Evolutionary conservation across 2,113 vertebrate genomes (phyloP).

Genomic region (Genyomyrus donnyi): DNA sequence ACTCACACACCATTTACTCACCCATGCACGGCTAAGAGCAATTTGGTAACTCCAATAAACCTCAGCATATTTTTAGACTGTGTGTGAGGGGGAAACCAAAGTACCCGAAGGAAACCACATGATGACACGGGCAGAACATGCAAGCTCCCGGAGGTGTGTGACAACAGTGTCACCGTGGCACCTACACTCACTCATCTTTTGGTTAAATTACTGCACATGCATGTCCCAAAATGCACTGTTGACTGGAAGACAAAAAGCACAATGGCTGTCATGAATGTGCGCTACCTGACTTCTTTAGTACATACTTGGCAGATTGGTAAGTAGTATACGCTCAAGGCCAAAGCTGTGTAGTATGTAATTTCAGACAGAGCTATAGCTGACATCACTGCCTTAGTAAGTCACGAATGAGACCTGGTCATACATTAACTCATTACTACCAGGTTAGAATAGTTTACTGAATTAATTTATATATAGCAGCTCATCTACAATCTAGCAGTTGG

Average conservation of each 20-base stretch:
- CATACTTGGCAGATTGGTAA: neutral
- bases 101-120: neutral
- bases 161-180: neutral
- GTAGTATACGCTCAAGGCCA: neutral
- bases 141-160: neutral
- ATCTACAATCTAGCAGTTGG: neutral
- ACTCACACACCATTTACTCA: neutral
- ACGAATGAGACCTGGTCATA: neutral
- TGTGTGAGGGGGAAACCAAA: neutral
- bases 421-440: neutral
- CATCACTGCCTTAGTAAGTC: neutral
- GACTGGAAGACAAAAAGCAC: neutral
- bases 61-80: neutral
- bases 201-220: neutral
- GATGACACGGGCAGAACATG: neutral
- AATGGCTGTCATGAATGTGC: neutral
- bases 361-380: neutral
- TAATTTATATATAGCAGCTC: neutral
- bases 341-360: neutral
- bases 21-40: neutral
- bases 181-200: neutral
- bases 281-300: neutral
- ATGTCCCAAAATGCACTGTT: neutral
- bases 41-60: neutral
- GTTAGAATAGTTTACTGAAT: neutral